Evolutionary conservation across 1,140 invertebrate species (phyloP), one percentile per base, ranked within the genome.

Genomic region (Oscheius sp.): DNA sequence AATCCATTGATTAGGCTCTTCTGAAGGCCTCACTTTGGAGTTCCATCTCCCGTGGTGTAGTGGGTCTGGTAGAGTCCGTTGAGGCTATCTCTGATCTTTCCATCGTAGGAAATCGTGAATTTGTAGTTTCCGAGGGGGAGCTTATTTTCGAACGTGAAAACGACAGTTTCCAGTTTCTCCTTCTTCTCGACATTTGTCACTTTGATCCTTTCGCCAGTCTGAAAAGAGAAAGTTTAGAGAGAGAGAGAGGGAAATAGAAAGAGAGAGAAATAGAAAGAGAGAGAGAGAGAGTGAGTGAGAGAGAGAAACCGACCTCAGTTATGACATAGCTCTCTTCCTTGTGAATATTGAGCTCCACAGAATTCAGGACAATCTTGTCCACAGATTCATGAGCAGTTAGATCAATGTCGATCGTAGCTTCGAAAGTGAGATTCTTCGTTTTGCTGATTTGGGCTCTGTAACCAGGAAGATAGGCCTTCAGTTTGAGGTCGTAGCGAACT

Each of bases 381-480:
- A 65, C 28, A 28, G 66, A 52, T 7, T 1, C 2, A 55, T 10
- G n/a, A 2, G 15, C 4, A 28, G 18, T 55, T 35, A 10, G 13
- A 18, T 35, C 15, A n/a, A 38, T 18, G 29, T 28, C 15, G 2
- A 35, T 20, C 15, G 26, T 55, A 35, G 66, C 70, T 31, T 74
- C 65, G 45, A 62, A 67, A 10, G 72, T 74, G n/a, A 68, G 28
- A 52, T 74, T 74, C 18, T 68, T 68, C 7, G 20, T 31, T 10
- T 35, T 45, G 1, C 34, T 28, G 35, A 28, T 20, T 23, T 46
- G 31, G 4, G 52, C 66, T n/a, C n/a, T n/a, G 28, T 74, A 74
- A 1, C 72, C 72, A 58, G 72, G 72, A 3, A 74, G 18, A 49
- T 74, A 61, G 4, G 65, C 58, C 35, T 74, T 71, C 29, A 71